Evolutionary conservation across 2,113 vertebrate species (phyloP), one percentile per base, ranked within the genome.

Genomic region (Semicossyphus pulcher): DNA sequence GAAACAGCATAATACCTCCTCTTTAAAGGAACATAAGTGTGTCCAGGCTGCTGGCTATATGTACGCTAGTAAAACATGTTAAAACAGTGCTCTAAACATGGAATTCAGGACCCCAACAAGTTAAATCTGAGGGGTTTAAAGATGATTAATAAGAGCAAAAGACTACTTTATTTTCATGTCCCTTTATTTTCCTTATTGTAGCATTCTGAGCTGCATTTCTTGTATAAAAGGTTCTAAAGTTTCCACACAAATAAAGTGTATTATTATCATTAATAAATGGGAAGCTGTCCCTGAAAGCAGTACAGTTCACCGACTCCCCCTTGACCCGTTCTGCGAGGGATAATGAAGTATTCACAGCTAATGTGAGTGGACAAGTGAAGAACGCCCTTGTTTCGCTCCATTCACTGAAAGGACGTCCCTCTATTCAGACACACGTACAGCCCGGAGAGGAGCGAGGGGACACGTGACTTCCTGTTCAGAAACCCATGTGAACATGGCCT

Each of bases 311-410:
- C 66, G 64, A 82, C 77, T 85, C 78, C 41, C 20, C 31, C 60
- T 62, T 81, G 58, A 64, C 44, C 70, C 58, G n/a, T n/a, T 60
- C 44, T 29, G 70, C 16, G 45, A 65, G 44, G 42, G 61, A 53
- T 86, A 84, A 90, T 86, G 83, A 78, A 86, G 65, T 56, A 68
- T 42, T 77, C 44, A 65, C 63, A 66, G 79, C 71, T 87, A 86
- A 82, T 74, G 72, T 23, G 72, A 84, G 68, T 10, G 20, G 83
- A 86, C 82, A 88, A 76, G 68, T 31, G 71, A 83, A 78, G 32
- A 71, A 61, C 52, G 36, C 45, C 73, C 73, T 88, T 88, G 54
- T 78, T 73, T 71, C 0, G 4, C 44, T 72, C 45, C 54, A 77
- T 74, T 82, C 68, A 77, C 42, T 52, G 71, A 71, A 36, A 54